These are phyloP conservation scores for Drosophila percnosoma DNA, from an alignment of 2,888 invertebrate genomes.

Conservation along the genomic window DNA sequence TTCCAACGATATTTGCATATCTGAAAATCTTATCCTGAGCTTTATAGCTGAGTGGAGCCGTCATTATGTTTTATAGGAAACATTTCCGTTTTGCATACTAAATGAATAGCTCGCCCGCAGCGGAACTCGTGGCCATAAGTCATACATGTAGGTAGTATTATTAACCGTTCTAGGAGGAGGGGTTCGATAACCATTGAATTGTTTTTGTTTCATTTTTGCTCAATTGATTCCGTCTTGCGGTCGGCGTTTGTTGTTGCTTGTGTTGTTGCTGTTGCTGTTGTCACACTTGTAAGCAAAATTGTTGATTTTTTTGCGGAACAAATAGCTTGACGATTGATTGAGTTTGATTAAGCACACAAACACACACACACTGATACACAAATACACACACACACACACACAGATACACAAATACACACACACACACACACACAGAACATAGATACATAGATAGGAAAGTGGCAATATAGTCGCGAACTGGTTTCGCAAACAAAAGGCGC, in stretches of 20 bases:
- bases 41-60: background rate
- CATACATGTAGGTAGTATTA: slow-evolving; percentile 9
- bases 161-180: slow-evolving; percentile 42
- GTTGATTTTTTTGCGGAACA: slow-evolving; percentile 72
- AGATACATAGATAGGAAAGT: slow-evolving; percentile 60
- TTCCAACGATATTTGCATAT: background rate
- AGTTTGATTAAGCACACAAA: slow-evolving; percentile 66
- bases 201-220: background rate
- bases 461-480: slow-evolving; percentile 57
- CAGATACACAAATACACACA: background rate
- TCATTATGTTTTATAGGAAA: slow-evolving; percentile 31
- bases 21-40: background rate
- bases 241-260: slow-evolving; percentile 16
- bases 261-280: slow-evolving; percentile 28
- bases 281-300: slow-evolving; percentile 71
- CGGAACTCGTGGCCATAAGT: slow-evolving; percentile 8
- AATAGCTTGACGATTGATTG: slow-evolving; percentile 72
- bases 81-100: slow-evolving; percentile 67
- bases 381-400: background rate
- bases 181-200: slow-evolving; percentile 14
- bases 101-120: slow-evolving; percentile 34
- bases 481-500: slow-evolving; percentile 66
- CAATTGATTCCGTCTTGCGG: slow-evolving; percentile 64
- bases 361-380: background rate
- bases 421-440: slow-evolving; percentile 4